Conservation (phyloP, 2,113 vertebrate genomes). For the Lasiurus cinereus region DNA sequence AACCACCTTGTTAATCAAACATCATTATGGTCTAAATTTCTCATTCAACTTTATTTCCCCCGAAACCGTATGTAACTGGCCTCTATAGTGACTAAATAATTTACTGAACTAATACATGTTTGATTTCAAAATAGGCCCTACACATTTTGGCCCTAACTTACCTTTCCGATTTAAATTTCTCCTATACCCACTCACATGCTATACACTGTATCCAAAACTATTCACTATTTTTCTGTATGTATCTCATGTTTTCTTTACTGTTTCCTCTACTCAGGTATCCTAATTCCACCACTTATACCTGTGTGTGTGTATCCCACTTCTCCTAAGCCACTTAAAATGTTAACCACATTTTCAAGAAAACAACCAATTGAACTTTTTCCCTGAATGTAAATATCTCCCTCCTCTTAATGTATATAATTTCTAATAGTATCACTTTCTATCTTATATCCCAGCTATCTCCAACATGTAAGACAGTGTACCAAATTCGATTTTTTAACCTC, state of each 20-base stretch:
- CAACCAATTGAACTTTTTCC: background rate
- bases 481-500: slow-evolving; percentile 9
- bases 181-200: background rate
- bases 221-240: slow-evolving; percentile 3
- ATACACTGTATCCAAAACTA: slow-evolving; percentile 9
- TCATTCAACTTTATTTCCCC: slow-evolving; percentile 5
- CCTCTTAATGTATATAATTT: background rate
- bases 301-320: background rate
- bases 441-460: background rate
- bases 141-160: background rate
- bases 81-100: background rate
- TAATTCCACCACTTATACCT: background rate
- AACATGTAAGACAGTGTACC: background rate
- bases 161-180: slow-evolving; percentile 33
- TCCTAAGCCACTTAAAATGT: slow-evolving; percentile 26
- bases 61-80: background rate
- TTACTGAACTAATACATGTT: background rate
- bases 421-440: slow-evolving; percentile 15
- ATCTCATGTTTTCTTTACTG: background rate
- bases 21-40: slow-evolving; percentile 22
- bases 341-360: slow-evolving; percentile 50
- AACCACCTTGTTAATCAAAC: slow-evolving; percentile 13
- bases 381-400: background rate
- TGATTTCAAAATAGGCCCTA: slow-evolving; percentile 1
- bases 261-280: background rate